A percentile compares a stretch with the other conserved stretches of the same genome.
phyloP scores from a whole-genome alignment of 23 tunicate species.

The Corella eumyota region DNA sequence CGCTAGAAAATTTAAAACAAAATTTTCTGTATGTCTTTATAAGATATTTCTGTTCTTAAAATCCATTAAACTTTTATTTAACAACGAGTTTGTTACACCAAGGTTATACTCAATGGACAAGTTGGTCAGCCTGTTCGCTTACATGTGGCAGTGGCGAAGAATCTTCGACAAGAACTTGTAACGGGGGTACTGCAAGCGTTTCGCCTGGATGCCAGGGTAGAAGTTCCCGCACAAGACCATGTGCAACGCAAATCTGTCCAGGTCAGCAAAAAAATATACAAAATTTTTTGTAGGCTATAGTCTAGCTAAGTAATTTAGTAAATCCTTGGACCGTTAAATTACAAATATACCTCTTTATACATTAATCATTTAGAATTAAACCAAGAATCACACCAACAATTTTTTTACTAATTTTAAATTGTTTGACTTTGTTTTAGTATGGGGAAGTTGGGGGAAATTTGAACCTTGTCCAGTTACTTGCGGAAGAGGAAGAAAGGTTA shows the following conservation, averaged over 20 bases:
- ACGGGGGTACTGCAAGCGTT: slow-evolving; percentile 2
- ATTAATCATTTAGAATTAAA: no score
- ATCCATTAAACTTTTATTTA: no score
- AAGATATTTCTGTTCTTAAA: no score
- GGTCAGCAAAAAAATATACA: no score
- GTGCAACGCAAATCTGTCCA: slow-evolving; percentile 14
- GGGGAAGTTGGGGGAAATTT: slow-evolving; percentile 1
- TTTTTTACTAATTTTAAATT: not conserved
- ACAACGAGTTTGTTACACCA: no score
- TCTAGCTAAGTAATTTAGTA: no score
- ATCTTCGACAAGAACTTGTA: not conserved
- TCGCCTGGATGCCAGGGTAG: slow-evolving; percentile 1
- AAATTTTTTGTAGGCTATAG: no score
- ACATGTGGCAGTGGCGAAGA: slow-evolving; percentile 28
- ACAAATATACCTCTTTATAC: no score
- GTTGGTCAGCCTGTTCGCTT: slow-evolving; percentile 8
- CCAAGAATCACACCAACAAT: not conserved
- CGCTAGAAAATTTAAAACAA: no score
- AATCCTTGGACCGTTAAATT: not conserved
- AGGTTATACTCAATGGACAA: no score
- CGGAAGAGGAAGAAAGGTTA: slow-evolving; percentile 8
- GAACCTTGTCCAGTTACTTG: slow-evolving; percentile 1
- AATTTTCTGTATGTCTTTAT: no score
- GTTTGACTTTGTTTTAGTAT: not conserved
- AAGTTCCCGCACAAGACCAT: not conserved